Percentiles rank a stretch among this genome's conserved stretches.
These are phyloP conservation scores for Conomelus anceps DNA, from an alignment of 2,888 invertebrate genomes.

Conservation along the genomic window DNA sequence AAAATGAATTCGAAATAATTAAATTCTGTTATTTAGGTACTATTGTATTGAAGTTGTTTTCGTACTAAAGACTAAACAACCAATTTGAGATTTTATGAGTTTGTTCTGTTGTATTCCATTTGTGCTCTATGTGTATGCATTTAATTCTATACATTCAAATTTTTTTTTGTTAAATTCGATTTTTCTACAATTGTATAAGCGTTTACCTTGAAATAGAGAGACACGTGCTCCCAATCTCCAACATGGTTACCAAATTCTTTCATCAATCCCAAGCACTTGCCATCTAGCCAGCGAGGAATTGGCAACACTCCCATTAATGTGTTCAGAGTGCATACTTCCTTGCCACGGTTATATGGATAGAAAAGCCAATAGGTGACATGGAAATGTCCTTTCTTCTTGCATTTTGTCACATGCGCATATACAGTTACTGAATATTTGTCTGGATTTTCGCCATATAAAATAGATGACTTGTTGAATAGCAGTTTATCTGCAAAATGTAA, in stretches of 20 bases:
- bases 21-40: no score
- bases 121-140: no score
- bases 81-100: no score
- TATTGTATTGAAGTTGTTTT: no score
- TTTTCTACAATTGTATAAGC: no score
- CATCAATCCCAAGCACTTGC: conserved; percentile 50
- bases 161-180: no score
- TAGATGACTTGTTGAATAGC: conserved; percentile 47
- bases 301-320: conserved; percentile 53
- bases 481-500: conserved; percentile 40
- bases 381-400: conserved; percentile 43
- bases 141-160: no score
- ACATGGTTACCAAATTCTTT: conserved; percentile 57
- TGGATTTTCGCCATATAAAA: conserved; percentile 55
- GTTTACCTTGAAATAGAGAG: conserved; percentile 50
- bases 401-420: conserved; percentile 52
- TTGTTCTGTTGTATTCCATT: no score
- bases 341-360: conserved; percentile 60
- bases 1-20: no score
- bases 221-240: conserved; percentile 64
- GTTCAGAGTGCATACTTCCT: conserved; percentile 46
- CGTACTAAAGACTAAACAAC: no score
- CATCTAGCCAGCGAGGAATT: conserved; percentile 50
- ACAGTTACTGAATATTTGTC: conserved; percentile 49
- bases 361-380: conserved; percentile 65